Percentiles rank a stretch among this genome's conserved stretches.
phyloP scores from a whole-genome alignment of 2,888 invertebrate genomes.

The Eristalis tenax region DNA sequence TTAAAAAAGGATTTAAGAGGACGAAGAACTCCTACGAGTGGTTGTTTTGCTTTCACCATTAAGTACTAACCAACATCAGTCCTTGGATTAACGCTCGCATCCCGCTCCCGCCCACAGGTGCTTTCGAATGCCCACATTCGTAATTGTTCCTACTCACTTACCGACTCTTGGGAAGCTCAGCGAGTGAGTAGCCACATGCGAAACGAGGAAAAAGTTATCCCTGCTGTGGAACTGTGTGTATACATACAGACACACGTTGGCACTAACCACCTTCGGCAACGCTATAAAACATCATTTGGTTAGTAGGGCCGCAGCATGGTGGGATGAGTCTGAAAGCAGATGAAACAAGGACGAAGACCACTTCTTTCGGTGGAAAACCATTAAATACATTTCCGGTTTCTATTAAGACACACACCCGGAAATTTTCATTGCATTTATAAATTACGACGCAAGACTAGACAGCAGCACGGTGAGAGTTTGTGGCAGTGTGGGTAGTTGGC shows the following conservation, averaged over 20 bases:
- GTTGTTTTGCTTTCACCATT: slow-evolving; percentile 18
- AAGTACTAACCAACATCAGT: slow-evolving; percentile 27
- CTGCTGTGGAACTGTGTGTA: background rate
- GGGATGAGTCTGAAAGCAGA: background rate
- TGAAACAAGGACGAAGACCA: background rate
- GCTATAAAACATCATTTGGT: slow-evolving; percentile 24
- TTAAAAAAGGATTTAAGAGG: slow-evolving; percentile 7
- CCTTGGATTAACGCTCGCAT: slow-evolving; percentile 9
- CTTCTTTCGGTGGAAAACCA: slow-evolving; percentile 30
- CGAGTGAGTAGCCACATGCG: slow-evolving; percentile 31
- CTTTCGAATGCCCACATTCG: background rate
- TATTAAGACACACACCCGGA: slow-evolving; percentile 46
- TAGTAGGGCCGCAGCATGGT: background rate
- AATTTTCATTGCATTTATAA: slow-evolving; percentile 48
- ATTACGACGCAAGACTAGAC: slow-evolving; percentile 25
- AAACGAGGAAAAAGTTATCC: slow-evolving; percentile 15
- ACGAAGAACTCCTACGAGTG: slow-evolving; percentile 6
- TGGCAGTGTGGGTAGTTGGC: background rate
- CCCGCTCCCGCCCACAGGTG: background rate
- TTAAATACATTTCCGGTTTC: slow-evolving; percentile 53
- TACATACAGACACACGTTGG: too few species aligned
- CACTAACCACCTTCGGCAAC: background rate
- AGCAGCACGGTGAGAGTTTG: background rate
- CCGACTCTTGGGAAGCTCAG: background rate
- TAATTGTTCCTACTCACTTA: slow-evolving; percentile 26